Evolutionary conservation across 2,113 vertebrate genomes (phyloP).

Genomic region (Eptatretus burgeri): DNA sequence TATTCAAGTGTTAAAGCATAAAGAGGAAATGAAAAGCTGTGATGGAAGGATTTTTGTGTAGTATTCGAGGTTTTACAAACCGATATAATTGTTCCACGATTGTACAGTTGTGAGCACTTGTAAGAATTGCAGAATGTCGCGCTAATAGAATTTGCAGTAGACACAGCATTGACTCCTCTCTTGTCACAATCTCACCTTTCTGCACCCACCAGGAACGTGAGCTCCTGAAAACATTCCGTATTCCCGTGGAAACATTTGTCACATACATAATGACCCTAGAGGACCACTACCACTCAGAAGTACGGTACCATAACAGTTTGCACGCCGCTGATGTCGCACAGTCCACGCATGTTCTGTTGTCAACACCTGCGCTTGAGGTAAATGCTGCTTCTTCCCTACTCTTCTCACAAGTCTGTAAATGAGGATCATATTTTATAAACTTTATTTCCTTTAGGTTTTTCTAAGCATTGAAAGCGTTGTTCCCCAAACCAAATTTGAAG

Average conservation of each 20-base stretch:
- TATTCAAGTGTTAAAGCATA: no score
- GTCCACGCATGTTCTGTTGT: background rate
- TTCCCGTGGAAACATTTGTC: slow-evolving; percentile 4
- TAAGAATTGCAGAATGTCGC: no score
- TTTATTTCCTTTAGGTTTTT: no score
- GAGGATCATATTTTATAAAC: no score
- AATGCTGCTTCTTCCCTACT: background rate
- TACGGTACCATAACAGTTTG: background rate
- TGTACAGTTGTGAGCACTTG: no score
- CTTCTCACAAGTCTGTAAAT: no score
- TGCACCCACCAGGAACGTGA: background rate
- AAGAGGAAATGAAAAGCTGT: no score
- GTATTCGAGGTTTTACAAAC: no score
- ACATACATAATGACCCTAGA: slow-evolving; percentile 2
- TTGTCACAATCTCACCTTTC: slow-evolving; percentile 3
- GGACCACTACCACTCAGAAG: slow-evolving; percentile 3
- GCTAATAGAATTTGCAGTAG: background rate
- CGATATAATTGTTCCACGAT: no score
- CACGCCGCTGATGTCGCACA: slow-evolving; percentile 3
- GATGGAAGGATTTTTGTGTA: no score
- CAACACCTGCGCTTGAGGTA: slow-evolving; percentile 1
- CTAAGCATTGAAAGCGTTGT: no score
- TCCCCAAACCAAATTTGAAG: no score
- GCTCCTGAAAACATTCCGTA: slow-evolving; percentile 2
- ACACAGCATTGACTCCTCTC: background rate